Evolutionary conservation across 2,113 vertebrate species (phyloP).

Genomic region (Addax nasomaculatus): DNA sequence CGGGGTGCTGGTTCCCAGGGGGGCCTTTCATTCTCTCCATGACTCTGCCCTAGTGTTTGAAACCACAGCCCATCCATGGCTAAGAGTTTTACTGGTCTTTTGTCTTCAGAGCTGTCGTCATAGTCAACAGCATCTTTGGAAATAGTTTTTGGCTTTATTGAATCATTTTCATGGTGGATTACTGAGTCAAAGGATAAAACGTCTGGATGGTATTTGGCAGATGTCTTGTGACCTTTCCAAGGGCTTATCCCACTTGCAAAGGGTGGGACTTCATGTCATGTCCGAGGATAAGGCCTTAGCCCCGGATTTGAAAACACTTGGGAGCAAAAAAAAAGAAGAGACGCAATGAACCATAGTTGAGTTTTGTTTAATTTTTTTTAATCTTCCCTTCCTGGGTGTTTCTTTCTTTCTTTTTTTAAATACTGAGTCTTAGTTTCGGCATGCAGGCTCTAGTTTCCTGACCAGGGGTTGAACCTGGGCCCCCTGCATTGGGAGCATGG

Average conservation of each 20-base stretch:
- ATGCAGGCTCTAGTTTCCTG: not conserved
- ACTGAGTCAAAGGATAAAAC: not conserved
- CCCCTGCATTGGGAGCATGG: not conserved
- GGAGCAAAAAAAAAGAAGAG: not conserved
- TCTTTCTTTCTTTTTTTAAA: not conserved
- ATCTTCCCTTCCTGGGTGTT: not conserved
- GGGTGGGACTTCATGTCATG: not conserved
- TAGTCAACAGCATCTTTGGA: not conserved
- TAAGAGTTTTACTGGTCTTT: not conserved
- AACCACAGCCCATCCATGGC: not conserved
- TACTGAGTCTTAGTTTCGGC: not conserved
- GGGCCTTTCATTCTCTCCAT: fast-evolving
- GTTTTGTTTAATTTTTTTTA: not conserved
- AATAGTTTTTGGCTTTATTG: not conserved
- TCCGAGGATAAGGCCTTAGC: not conserved
- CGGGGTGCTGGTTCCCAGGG: fast-evolving
- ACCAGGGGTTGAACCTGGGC: not conserved
- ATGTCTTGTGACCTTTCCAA: not conserved
- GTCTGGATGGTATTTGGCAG: not conserved
- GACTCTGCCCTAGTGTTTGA: not conserved
- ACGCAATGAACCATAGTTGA: not conserved
- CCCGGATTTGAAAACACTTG: not conserved
- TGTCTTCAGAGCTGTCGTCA: not conserved
- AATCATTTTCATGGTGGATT: not conserved
- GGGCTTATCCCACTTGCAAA: not conserved